Evolutionary conservation across 2,797 vertebrate species (phyloP), one percentile per base, ranked within the genome.

Genomic region (Falco rusticolus): DNA sequence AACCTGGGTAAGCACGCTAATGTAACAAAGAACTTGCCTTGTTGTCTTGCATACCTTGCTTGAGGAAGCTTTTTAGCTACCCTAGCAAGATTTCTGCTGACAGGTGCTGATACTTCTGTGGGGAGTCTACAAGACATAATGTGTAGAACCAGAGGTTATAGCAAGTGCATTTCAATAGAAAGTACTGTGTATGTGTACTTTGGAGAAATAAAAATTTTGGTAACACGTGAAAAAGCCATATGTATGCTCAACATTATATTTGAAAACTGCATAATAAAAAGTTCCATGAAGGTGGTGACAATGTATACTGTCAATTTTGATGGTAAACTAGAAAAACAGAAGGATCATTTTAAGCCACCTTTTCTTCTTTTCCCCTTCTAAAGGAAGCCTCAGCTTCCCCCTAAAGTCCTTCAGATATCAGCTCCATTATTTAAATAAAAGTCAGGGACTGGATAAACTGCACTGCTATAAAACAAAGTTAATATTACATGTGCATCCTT

Each of bases 141-240:
- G 10, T 81, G 20, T 74, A 41, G 71, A 80, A 80, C 57, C 31
- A 70, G 45, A 84, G 25, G 31, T 78, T 84, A 7, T n/a, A 70
- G 47, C 47, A 76, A 69, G 33, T 79, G 17, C 29, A 33, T 51
- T 48, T 53, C 31, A 71, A 3, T 53, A 61, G 33, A 37, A 87
- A 71, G 48, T 43, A 10, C 21, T 56, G 16, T 50, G 8, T 59
- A 10, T 16, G 2, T 39, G 11, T 70, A 21, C 45, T 16, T 54
- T 2, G 24, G n/a, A 61, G 33, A 85, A 74, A 60, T 11, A 24
- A 2, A 4, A 25, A 11, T 93, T 70, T 84, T 93, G n/a, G 5
- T 74, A 37, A 33, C 14, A n/a, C 12, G 18, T 0, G 0, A 43
- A 64, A 89, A 93, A 85, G 14, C 14, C 0, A 0, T 39, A 12